Base-by-base conservation (phyloP, 2,888 invertebrate genomes). In the Antitype chi region DNA sequence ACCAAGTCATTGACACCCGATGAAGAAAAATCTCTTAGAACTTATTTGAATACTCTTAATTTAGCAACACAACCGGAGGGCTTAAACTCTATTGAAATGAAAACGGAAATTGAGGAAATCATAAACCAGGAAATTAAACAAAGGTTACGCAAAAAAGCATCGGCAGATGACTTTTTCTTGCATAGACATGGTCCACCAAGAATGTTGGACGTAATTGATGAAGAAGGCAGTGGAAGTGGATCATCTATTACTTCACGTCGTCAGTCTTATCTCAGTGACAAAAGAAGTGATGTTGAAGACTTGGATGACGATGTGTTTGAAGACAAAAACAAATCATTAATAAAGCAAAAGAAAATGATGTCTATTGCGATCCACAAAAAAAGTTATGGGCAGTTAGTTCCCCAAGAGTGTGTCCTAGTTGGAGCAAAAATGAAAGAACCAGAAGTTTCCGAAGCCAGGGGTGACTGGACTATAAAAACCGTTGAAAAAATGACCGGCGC, bases 181-280 rank as follows among this genome's bases (percentile, higher is more conserved):
- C 91, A 92, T 81, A 93, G 97, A 74, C 97, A 97, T 0, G 97
- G 97, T 13, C 97, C 97, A 89, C 97, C 98, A 20, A 97, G 98
- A 90, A 98, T 97, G 85, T 95, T 98, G 89, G 98, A 98, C 90
- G 98, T 98, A 11, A 98, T 98, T 85, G 97, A 98, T 89, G 98
- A 98, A 93, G 98, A 98, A 95, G 97, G 97, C 7, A 98, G 98
- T 88, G 82, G 78, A 32, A 93, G 96, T 90, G 97, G 98, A 89
- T 96, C 97, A 9, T 97, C 97, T 84, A 97, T 97, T 84, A 96
- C 97, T 85, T 97, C 97, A 87, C 91, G 97, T 87, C 90, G 97
- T 89, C 95, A 97, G 87, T 94, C 97, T 88, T 95, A 97, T 93
- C 89, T 97, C 89, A 91, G 96, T 89, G 96, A 96, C 60, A 96